Evolutionary conservation across 53 echinoderm and acorn worm genomes (phyloP).

Genomic region (Henricia sp.): DNA sequence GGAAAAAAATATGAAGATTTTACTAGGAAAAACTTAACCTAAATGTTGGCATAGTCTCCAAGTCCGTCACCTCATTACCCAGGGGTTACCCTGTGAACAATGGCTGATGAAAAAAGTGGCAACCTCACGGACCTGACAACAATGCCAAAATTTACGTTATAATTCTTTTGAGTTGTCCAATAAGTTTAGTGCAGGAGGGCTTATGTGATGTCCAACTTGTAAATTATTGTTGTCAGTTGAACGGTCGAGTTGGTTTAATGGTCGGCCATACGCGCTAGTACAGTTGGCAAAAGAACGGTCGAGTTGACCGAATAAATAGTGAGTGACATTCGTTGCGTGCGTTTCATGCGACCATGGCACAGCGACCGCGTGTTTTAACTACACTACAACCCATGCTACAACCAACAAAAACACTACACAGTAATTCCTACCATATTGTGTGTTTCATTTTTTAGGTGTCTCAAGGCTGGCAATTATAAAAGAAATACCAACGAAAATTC

Average conservation of each 20-base stretch:
- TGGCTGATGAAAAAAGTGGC: no score
- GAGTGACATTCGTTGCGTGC: neutral
- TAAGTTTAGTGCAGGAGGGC: no score
- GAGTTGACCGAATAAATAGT: no score
- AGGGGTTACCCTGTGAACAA: no score
- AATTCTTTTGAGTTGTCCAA: no score
- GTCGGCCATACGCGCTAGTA: neutral
- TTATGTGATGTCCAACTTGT: no score
- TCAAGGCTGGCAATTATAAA: neutral
- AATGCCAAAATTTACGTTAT: neutral
- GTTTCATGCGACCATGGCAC: neutral
- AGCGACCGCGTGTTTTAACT: neutral
- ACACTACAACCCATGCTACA: neutral
- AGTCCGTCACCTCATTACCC: no score
- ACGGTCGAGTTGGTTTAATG: no score
- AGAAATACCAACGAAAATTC: neutral
- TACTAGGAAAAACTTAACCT: no score
- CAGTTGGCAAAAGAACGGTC: neutral
- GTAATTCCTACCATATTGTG: slow-evolving; percentile 18
- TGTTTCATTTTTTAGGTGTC: slow-evolving; percentile 10
- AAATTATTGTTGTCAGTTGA: no score
- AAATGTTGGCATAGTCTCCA: no score
- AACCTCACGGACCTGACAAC: neutral
- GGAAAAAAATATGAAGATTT: no score
- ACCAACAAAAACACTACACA: neutral